phyloP scores from a whole-genome alignment of 1,140 invertebrate genomes.

The Leptoteleia sp. region DNA sequence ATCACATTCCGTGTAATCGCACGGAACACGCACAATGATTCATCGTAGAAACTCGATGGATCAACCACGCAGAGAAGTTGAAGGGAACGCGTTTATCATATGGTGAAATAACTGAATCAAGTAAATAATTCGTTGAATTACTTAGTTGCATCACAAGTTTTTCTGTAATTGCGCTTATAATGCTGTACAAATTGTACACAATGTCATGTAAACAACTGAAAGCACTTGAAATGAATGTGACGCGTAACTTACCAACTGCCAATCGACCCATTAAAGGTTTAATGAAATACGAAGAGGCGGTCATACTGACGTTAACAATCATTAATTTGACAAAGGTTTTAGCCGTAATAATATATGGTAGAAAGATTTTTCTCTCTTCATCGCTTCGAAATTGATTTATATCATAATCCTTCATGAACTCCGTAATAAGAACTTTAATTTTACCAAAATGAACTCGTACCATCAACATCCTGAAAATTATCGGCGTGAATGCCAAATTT shows the following conservation, averaged over 20 bases:
- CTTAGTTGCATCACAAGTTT: no score
- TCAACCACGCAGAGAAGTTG: no score
- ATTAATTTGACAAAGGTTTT: conserved; percentile 70
- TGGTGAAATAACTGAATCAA: no score
- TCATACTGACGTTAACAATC: conserved; percentile 67
- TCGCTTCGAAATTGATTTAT: conserved; percentile 58
- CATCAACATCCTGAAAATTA: conserved; percentile 69
- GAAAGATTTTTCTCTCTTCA: conserved; percentile 65
- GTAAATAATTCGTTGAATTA: no score
- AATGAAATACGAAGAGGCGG: conserved; percentile 70
- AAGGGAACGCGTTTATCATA: no score
- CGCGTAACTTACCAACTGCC: conserved; percentile 52
- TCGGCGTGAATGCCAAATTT: conserved; percentile 73
- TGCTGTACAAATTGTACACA: no score
- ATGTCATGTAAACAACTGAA: no score
- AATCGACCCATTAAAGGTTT: conserved; percentile 69
- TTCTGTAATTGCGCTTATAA: no score
- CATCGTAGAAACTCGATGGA: no score
- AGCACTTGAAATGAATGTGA: no score
- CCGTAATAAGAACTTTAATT: conserved; percentile 66
- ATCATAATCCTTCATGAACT: conserved; percentile 69
- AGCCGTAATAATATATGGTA: conserved; percentile 67
- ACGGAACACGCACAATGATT: no score
- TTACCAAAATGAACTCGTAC: conserved; percentile 63
- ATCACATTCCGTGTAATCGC: no score